Evolutionary conservation across 2,797 vertebrate genomes (phyloP).

Genomic region (Onychomys arenicola): DNA sequence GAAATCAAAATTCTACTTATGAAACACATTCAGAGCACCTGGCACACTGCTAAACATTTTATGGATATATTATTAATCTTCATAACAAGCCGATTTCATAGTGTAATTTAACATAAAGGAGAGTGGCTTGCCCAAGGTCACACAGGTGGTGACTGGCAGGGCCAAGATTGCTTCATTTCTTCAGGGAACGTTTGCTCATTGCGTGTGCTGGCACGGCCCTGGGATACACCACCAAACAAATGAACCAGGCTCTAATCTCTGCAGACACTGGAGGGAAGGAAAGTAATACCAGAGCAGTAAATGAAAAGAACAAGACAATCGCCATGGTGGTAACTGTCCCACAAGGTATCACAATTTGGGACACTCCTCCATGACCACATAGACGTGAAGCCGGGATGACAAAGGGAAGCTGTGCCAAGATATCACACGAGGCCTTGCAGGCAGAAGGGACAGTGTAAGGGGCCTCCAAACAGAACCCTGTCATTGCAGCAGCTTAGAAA

Average conservation of each 20-base stretch:
- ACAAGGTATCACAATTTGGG: not conserved
- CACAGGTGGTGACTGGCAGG: conserved; percentile 27
- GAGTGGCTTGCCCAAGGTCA: conserved; percentile 69
- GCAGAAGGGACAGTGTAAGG: not conserved
- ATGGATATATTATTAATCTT: conserved; percentile 1
- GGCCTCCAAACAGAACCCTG: not conserved
- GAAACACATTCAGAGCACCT: not conserved
- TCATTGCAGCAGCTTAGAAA: not conserved
- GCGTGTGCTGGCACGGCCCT: not conserved
- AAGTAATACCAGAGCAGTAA: conserved; percentile 6
- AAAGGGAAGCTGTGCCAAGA: not conserved
- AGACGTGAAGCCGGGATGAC: not conserved
- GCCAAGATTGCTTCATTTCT: conserved; percentile 45
- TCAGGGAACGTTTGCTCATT: not conserved
- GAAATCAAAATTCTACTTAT: conserved; percentile 18
- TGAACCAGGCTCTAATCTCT: not conserved
- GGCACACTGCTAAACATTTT: not conserved
- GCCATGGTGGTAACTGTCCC: not conserved
- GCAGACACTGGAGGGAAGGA: not conserved
- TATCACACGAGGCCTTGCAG: not conserved
- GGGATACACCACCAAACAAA: not conserved
- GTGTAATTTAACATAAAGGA: conserved; percentile 29
- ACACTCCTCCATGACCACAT: not conserved
- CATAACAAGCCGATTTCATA: conserved; percentile 30
- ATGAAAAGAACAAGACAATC: not conserved